These are phyloP conservation scores for Drosophila albomicans DNA, from an alignment of 1,140 invertebrate genomes.

Conservation along the genomic window DNA sequence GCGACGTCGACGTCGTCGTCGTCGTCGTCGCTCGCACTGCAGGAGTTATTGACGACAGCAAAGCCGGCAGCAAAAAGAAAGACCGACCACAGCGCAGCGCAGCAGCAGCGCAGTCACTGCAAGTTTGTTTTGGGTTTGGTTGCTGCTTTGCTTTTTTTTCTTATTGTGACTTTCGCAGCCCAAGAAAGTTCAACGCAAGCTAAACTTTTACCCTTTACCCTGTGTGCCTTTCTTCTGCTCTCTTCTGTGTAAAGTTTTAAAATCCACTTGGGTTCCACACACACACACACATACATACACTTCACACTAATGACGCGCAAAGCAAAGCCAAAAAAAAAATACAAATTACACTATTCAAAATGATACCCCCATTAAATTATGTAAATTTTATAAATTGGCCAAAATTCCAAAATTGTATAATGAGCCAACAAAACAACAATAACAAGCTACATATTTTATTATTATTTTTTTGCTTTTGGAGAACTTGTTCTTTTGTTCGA, in stretches of 20 bases:
- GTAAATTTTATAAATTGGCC: conserved; percentile 66
- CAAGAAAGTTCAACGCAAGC: conserved; percentile 30
- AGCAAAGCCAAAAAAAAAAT: background rate
- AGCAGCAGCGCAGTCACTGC: conserved; percentile 7
- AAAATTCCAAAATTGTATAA: conserved; percentile 57
- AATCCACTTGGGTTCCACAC: conserved; percentile 32
- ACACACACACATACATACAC: background rate
- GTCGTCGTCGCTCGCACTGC: conserved; percentile 19
- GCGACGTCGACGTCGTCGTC: conserved; percentile 51
- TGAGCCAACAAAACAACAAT: conserved; percentile 36
- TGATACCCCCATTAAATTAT: conserved; percentile 57
- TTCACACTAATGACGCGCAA: conserved; percentile 10
- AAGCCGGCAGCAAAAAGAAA: conserved; percentile 26
- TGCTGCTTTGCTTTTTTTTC: conserved; percentile 2
- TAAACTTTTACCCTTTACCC: background rate
- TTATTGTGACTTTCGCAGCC: conserved; percentile 38
- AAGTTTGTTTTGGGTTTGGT: conserved; percentile 36
- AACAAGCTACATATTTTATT: conserved; percentile 61
- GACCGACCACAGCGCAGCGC: background rate
- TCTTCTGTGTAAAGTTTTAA: background rate
- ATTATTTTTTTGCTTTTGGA: conserved; percentile 56
- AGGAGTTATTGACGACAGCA: conserved; percentile 33
- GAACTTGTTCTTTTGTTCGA: conserved; percentile 74
- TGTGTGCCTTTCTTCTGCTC: background rate
- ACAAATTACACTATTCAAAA: conserved; percentile 18